Conservation (phyloP, 1,140 invertebrate species). For the Apis florea region DNA sequence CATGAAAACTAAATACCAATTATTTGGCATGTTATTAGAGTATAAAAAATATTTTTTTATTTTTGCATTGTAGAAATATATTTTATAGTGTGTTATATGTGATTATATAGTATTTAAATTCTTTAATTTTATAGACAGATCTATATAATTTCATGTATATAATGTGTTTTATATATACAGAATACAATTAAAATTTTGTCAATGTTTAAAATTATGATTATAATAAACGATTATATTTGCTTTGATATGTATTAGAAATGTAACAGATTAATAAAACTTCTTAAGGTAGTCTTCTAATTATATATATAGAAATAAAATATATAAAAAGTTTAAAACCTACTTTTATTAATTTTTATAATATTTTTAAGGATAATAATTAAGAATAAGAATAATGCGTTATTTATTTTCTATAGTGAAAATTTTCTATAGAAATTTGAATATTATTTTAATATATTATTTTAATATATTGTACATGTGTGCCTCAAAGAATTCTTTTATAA, state of each 20-base stretch:
- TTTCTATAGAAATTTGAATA: slow-evolving; percentile 4
- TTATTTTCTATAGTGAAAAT: not conserved
- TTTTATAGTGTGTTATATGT: not conserved
- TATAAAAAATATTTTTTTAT: slow-evolving; percentile 11
- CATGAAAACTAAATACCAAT: slow-evolving; percentile 29
- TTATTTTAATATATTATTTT: slow-evolving; percentile 14
- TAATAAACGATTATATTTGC: not conserved
- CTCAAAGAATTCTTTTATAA: slow-evolving; percentile 50
- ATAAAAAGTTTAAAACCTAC: not conserved
- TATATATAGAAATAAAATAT: not conserved
- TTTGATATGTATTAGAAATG: not conserved
- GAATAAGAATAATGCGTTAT: not conserved
- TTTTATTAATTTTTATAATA: not conserved
- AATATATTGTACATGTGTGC: slow-evolving; percentile 52
- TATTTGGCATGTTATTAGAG: slow-evolving; percentile 13
- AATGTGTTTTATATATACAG: slow-evolving; percentile 5
- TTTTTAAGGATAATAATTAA: not conserved
- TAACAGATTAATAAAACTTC: slow-evolving; percentile 25
- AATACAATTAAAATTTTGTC: not conserved
- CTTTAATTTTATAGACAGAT: slow-evolving; percentile 21
- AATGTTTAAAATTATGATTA: not conserved
- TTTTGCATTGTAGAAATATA: slow-evolving; percentile 12
- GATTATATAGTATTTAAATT: slow-evolving; percentile 5
- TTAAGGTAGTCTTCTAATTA: slow-evolving; percentile 48
- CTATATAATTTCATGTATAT: slow-evolving; percentile 36